phyloP scores from a whole-genome alignment of 2,797 vertebrate genomes.

The Falco berigora region DNA sequence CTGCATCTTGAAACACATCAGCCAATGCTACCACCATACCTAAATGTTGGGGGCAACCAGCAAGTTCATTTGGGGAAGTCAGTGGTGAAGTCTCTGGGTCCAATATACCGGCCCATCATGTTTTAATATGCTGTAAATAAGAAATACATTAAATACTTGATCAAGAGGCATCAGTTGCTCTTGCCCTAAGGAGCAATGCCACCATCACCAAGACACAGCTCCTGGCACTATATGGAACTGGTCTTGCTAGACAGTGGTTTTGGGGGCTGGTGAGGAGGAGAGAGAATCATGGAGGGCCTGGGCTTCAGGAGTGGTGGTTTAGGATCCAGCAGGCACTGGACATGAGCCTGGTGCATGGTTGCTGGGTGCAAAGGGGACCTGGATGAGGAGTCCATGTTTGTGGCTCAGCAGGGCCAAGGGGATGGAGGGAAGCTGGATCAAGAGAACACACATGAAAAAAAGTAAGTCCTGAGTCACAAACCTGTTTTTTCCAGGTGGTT shows the following conservation, averaged over 20 bases:
- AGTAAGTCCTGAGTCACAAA: neutral
- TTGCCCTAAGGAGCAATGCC: neutral
- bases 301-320: neutral
- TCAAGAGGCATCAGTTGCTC: neutral
- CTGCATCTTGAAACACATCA: neutral
- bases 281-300: too few species aligned
- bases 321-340: neutral
- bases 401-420: neutral
- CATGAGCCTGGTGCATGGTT: neutral
- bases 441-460: fast-evolving
- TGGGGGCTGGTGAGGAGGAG: neutral
- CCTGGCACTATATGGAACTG: neutral
- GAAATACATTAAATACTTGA: neutral
- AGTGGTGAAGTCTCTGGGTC: neutral
- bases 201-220: neutral
- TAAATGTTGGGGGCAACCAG: neutral
- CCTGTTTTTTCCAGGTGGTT: neutral
- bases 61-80: neutral
- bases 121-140: neutral
- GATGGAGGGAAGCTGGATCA: neutral
- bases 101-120: too few species aligned
- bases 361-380: neutral
- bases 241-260: neutral
- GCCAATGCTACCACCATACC: neutral
- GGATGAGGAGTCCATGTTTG: neutral